A percentile compares a stretch with the other conserved stretches of the same genome.
Conservation (phyloP, 2,113 vertebrate species). For the Muntiacus reevesi region DNA sequence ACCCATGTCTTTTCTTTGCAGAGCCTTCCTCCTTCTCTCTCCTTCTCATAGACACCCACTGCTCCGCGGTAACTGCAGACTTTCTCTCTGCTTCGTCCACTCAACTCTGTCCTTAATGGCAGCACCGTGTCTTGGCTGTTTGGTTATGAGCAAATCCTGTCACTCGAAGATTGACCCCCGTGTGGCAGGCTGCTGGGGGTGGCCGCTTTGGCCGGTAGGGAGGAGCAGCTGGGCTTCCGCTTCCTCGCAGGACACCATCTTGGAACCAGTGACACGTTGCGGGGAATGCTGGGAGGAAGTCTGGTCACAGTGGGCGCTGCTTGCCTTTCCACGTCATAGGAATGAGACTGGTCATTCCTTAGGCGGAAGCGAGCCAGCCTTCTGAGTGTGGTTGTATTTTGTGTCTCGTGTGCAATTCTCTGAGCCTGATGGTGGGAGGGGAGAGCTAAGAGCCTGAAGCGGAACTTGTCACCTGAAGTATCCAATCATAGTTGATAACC, state of each 20-base stretch:
- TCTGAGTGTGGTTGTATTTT: not conserved
- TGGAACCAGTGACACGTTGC: not conserved
- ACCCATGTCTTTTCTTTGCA: not conserved
- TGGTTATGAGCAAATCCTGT: not conserved
- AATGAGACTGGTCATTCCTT: not conserved
- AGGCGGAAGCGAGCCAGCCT: not conserved
- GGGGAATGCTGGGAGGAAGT: not conserved
- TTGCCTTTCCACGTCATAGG: not conserved
- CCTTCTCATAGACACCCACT: not conserved
- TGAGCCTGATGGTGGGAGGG: not conserved
- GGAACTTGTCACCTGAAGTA: slow-evolving; percentile 19
- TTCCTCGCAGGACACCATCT: not conserved
- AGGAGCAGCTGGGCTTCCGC: not conserved
- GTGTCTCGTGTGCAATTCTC: not conserved
- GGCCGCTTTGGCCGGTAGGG: not conserved
- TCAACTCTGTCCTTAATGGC: not conserved
- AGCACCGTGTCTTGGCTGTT: not conserved
- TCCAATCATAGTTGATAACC: slow-evolving; percentile 18
- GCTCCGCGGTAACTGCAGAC: not conserved
- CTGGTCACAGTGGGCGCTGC: not conserved
- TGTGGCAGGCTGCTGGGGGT: not conserved
- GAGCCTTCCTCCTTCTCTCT: not conserved
- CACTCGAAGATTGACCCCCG: not conserved
- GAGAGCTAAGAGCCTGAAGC: not conserved
- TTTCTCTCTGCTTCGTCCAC: not conserved